Base-by-base conservation (phyloP, 2,113 vertebrate species). In the Rutilus rutilus region DNA sequence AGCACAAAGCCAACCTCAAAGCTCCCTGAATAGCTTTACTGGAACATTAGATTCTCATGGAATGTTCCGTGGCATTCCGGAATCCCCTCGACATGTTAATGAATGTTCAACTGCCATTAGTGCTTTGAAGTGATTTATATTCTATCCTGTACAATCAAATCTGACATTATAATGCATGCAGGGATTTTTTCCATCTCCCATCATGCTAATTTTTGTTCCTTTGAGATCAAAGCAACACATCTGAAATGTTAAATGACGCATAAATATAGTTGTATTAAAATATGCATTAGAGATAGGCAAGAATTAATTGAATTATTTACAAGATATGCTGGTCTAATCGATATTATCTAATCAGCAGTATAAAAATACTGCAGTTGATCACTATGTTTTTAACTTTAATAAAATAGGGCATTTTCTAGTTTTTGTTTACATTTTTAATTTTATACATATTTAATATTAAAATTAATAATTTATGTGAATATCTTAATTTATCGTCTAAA, bases 141-240 rank as follows among this genome's bases (percentile, higher is more conserved):
- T 82, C 62, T 1, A 33, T 82, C 45, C 62, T 69, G 79, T 67
- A 82, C 62, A 82, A 82, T 69, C 79, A 82, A 82, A 82, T 82
- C 62, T 82, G 62, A 82, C 79, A 82, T 82, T 82, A 69, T 52
- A 45, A 82, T 69, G 79, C 45, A 82, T 82, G 62, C 15, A 2
- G n/a, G 52, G 47, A 7, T 25, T 42, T 79, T 23, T 5, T 8
- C 5, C 79, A 82, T 65, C 62, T 50, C 62, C 79, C 79, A 69
- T 21, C 45, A 52, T 30, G 62, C 45, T 36, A 50, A 30, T 30
- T 47, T 82, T 15, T 52, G 19, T 17, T 36, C 79, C 27, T 82
- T 33, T 36, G 42, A 82, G 79, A 82, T 69, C 11, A 36, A 69
- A 52, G 45, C 45, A 52, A 52, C 42, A 23, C 42, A 11, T 67